A percentile compares a stretch with the other conserved stretches of the same genome.
These are phyloP conservation scores for Apteryx mantelli DNA, from an alignment of 2,113 vertebrate genomes.

Conservation along the genomic window DNA sequence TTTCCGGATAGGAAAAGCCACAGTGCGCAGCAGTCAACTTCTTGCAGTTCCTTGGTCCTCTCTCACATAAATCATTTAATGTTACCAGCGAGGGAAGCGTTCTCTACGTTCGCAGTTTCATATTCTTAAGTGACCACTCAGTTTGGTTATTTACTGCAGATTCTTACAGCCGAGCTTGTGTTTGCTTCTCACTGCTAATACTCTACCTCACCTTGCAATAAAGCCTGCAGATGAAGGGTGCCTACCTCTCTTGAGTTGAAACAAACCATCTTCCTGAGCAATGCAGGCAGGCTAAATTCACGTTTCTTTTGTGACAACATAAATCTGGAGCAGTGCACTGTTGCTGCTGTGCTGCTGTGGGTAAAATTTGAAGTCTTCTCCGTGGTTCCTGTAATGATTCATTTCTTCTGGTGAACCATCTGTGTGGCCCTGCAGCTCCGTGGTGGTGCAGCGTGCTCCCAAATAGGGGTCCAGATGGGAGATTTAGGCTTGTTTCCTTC, in stretches of 20 bases:
- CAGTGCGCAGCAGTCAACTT: background rate
- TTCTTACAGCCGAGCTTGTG: background rate
- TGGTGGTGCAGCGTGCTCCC: background rate
- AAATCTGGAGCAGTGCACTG: rapidly evolving
- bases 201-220: background rate
- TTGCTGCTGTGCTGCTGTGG: background rate
- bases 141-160: background rate
- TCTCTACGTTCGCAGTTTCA: background rate
- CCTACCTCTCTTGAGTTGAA: background rate
- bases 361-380: background rate
- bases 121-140: background rate
- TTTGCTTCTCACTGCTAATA: background rate
- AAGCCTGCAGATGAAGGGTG: background rate
- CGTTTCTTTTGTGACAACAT: background rate
- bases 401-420: background rate
- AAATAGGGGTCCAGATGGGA: background rate
- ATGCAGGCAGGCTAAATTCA: background rate
- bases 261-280: background rate
- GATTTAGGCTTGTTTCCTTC: background rate
- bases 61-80: background rate
- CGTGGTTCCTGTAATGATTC: background rate
- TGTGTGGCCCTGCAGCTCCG: background rate
- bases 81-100: background rate
- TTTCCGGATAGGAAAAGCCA: background rate
- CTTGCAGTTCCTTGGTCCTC: background rate